Percentiles rank a stretch among this genome's conserved stretches.
Evolutionary conservation across 2,797 vertebrate species (phyloP).

Genomic region (Sylvilagus floridanus): DNA sequence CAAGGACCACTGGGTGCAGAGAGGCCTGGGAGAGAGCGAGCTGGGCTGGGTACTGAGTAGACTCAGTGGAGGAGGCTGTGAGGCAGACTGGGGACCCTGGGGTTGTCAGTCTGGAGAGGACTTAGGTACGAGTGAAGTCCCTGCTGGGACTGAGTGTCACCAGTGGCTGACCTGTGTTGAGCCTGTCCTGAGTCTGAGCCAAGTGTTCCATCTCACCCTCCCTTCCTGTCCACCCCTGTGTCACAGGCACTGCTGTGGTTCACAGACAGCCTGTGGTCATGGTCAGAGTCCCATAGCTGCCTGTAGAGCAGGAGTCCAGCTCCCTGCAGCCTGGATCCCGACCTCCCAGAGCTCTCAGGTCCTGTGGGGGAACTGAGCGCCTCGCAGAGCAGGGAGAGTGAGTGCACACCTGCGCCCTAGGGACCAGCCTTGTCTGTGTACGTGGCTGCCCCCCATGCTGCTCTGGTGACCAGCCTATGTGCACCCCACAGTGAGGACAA

Average conservation of each 20-base stretch:
- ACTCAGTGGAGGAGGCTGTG: not conserved
- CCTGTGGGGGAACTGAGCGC: not conserved
- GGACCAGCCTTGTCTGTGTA: too few relatives aligned
- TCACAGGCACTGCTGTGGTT: not conserved
- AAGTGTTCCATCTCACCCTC: not conserved
- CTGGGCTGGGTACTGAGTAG: not conserved
- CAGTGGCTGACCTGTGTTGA: not conserved
- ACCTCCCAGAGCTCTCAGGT: not conserved
- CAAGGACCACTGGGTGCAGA: constrained; percentile 92
- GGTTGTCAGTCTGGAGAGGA: not conserved
- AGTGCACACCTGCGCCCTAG: not conserved
- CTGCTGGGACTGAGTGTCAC: not conserved
- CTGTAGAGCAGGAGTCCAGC: not conserved
- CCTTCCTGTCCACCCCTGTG: not conserved
- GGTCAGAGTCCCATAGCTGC: not conserved
- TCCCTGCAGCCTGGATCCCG: not conserved
- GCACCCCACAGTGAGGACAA: too few relatives aligned
- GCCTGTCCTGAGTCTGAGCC: not conserved
- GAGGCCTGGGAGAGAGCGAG: constrained; percentile 88
- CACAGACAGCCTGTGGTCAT: not conserved
- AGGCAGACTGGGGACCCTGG: too few relatives aligned
- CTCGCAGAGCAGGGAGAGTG: not conserved
- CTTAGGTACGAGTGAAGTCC: not conserved
- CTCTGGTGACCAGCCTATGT: not conserved
- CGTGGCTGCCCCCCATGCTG: not conserved